A percentile compares a stretch with the other conserved stretches of the same genome.
Evolutionary conservation across 2,888 invertebrate species (phyloP).

Genomic region (Plagodis pulveraria): DNA sequence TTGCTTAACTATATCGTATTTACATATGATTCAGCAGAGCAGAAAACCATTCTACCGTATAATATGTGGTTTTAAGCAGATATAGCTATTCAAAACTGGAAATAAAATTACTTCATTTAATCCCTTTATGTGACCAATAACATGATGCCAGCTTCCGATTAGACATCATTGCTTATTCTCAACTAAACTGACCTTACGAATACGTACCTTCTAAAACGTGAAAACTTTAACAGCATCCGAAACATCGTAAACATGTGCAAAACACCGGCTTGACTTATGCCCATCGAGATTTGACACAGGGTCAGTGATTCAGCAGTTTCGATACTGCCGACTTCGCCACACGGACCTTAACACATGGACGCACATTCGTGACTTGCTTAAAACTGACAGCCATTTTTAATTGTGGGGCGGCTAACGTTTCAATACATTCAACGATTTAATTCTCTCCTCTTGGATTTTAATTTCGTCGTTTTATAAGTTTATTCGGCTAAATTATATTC

Average conservation of each 20-base stretch:
- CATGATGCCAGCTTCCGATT: no score
- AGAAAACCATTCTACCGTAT: no score
- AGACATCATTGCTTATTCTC: no score
- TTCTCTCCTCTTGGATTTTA: neutral
- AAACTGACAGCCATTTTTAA: constrained; percentile 72
- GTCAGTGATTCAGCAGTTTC: constrained; percentile 69
- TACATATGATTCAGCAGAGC: no score
- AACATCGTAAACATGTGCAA: constrained; percentile 64
- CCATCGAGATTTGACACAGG: constrained; percentile 81
- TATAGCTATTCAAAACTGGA: no score
- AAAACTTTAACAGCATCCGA: constrained; percentile 23
- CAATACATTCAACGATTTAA: constrained; percentile 60
- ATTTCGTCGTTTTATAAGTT: no score
- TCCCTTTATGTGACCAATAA: no score
- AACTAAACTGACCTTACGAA: no score
- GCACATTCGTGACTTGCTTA: constrained; percentile 66
- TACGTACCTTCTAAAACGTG: constrained; percentile 13
- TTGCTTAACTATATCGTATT: no score
- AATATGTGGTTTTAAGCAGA: no score
- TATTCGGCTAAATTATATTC: no score
- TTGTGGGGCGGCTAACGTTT: constrained; percentile 64
- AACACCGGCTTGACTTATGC: constrained; percentile 66
- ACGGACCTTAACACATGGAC: constrained; percentile 65
- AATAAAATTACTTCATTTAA: no score
- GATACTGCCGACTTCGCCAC: constrained; percentile 45